Evolutionary conservation across 2,113 vertebrate genomes (phyloP).

Genomic region (Paracanthobrama guichenoti): DNA sequence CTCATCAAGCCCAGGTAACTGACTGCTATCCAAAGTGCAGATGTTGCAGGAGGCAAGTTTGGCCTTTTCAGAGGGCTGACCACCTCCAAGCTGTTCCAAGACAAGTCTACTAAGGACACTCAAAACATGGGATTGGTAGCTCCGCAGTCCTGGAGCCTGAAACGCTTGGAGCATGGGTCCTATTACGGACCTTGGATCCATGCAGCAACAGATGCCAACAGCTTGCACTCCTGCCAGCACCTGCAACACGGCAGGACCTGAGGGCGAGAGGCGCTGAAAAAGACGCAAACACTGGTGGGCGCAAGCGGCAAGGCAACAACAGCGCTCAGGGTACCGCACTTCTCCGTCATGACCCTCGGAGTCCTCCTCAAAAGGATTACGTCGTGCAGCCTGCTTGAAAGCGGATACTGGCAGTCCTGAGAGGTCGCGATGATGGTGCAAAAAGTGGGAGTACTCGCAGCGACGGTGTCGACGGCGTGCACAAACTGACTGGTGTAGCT

Average conservation of each 20-base stretch:
- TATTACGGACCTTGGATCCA: slow-evolving; percentile 91
- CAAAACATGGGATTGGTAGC: slow-evolving; percentile 85
- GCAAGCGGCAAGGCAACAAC: slow-evolving; percentile 92
- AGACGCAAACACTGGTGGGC: slow-evolving; percentile 90
- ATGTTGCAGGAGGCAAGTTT: slow-evolving; percentile 88
- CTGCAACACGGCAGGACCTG: slow-evolving; percentile 82
- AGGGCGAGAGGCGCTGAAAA: slow-evolving; percentile 78
- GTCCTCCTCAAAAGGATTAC: slow-evolving; percentile 86
- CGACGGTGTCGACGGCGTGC: slow-evolving; percentile 87
- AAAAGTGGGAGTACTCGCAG: slow-evolving; percentile 92
- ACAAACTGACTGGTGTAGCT: slow-evolving; percentile 90
- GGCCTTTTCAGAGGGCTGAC: slow-evolving; percentile 81
- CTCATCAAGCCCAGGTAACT: slow-evolving; percentile 81
- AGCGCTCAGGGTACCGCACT: slow-evolving; percentile 84
- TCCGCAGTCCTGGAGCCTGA: slow-evolving; percentile 81
- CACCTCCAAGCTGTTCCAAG: slow-evolving; percentile 94
- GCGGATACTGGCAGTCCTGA: slow-evolving; percentile 88
- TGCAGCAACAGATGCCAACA: slow-evolving; percentile 95
- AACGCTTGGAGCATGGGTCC: slow-evolving; percentile 87
- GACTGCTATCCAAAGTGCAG: slow-evolving; percentile 88
- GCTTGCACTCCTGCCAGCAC: slow-evolving; percentile 85
- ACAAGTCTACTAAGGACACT: slow-evolving; percentile 85
- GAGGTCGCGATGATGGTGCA: slow-evolving; percentile 95
- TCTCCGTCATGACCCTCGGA: slow-evolving; percentile 69
- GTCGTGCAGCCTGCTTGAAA: slow-evolving; percentile 83